Evolutionary conservation across 2,888 invertebrate species (phyloP).

Genomic region (Neuroscelio doddi): DNA sequence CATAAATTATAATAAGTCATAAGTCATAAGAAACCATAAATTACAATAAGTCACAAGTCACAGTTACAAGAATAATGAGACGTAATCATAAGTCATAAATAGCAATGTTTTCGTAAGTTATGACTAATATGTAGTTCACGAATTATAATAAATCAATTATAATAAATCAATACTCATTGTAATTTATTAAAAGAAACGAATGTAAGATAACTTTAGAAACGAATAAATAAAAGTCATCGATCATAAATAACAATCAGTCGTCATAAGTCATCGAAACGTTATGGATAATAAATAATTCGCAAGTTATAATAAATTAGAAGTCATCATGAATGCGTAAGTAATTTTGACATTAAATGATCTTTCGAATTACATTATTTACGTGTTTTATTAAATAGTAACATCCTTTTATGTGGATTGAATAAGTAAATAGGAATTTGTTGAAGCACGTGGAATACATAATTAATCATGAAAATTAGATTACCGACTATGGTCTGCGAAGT

Average conservation of each 20-base stretch:
- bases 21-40: too few species aligned
- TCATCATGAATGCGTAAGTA: slow-evolving; percentile 80
- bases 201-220: slow-evolving; percentile 66
- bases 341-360: too few species aligned
- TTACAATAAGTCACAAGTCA: too few species aligned
- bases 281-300: slow-evolving; percentile 77
- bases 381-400: slow-evolving; percentile 14
- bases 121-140: too few species aligned
- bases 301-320: slow-evolving; percentile 80
- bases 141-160: too few species aligned
- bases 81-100: too few species aligned
- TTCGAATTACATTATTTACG: not conserved
- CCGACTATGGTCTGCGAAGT: slow-evolving; percentile 14
- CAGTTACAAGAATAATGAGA: too few species aligned
- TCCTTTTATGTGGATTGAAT: slow-evolving; percentile 7
- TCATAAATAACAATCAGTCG: too few species aligned
- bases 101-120: slow-evolving; percentile 78
- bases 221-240: slow-evolving; percentile 55
- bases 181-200: too few species aligned
- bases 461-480: slow-evolving; percentile 37
- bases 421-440: slow-evolving; percentile 18
- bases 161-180: too few species aligned
- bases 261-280: slow-evolving; percentile 62
- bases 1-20: too few species aligned
- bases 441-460: slow-evolving; percentile 25